Conservation (phyloP, 2,113 vertebrate species). For the Dromas ardeola region DNA sequence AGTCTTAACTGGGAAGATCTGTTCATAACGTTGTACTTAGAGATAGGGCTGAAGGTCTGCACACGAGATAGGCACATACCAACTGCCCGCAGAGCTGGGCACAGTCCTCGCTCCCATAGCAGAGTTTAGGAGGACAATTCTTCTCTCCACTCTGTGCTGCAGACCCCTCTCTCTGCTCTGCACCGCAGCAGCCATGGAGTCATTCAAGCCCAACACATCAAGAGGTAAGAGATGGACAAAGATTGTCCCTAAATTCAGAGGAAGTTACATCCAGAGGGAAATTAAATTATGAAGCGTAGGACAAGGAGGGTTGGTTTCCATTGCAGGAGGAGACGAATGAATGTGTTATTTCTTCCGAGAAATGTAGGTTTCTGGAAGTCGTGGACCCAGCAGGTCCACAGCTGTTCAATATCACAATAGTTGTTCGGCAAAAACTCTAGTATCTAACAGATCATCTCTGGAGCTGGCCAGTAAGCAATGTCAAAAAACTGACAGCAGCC, state of each 20-base stretch:
- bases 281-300: neutral
- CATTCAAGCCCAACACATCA: neutral
- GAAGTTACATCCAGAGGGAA: neutral
- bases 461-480: neutral
- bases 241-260: neutral
- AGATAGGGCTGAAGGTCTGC: constrained; percentile 31
- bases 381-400: neutral
- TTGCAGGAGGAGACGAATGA: neutral
- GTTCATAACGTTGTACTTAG: neutral
- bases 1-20: neutral
- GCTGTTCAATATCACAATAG: neutral
- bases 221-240: neutral
- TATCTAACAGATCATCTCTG: neutral
- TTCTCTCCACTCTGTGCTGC: neutral
- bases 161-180: neutral
- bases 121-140: neutral
- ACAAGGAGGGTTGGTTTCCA: neutral
- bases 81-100: neutral
- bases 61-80: neutral
- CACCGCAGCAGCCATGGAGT: neutral
- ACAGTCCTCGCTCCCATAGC: neutral
- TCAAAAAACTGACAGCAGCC: neutral
- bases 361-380: neutral
- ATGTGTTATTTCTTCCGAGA: neutral
- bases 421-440: neutral